phyloP scores from a whole-genome alignment of 2,888 invertebrate genomes.

The Geophilus truncorum region DNA sequence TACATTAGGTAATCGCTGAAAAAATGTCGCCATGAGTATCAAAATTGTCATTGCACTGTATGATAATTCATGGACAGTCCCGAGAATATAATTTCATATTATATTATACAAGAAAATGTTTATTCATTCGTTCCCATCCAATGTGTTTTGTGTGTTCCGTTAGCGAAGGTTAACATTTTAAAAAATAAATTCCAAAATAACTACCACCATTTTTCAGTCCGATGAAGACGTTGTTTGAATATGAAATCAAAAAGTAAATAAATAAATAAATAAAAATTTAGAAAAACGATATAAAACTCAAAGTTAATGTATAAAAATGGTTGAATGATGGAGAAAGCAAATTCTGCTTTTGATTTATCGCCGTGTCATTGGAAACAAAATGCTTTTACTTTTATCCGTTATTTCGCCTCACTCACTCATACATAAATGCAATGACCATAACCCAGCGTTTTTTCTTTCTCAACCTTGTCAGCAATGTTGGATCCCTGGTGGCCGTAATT shows the following conservation, averaged over 20 bases:
- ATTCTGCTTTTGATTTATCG: not conserved
- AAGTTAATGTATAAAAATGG: not conserved
- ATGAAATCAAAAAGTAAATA: not conserved
- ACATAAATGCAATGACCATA: conserved; percentile 16
- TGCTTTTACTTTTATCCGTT: not conserved
- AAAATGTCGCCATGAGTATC: conserved; percentile 42
- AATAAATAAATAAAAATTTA: not conserved
- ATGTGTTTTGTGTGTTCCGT: too few relatives aligned
- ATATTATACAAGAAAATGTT: too few relatives aligned
- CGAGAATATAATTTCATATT: not conserved
- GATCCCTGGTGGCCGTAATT: conserved; percentile 10
- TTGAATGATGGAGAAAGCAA: conserved; percentile 1
- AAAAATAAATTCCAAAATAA: not conserved
- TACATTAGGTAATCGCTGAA: conserved; percentile 75
- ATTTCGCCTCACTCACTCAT: conserved; percentile 6
- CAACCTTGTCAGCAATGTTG: conserved; percentile 28
- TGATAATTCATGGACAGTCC: conserved; percentile 33
- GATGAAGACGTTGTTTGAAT: not conserved
- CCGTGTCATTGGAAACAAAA: not conserved
- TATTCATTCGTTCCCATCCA: too few relatives aligned
- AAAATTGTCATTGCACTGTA: conserved; percentile 16
- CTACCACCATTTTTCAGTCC: too few relatives aligned
- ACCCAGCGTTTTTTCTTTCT: not conserved
- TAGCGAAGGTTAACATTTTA: too few relatives aligned
- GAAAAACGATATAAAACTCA: too few relatives aligned